Conservation (phyloP, 2,113 vertebrate genomes). For the Bubo scandiacus region DNA sequence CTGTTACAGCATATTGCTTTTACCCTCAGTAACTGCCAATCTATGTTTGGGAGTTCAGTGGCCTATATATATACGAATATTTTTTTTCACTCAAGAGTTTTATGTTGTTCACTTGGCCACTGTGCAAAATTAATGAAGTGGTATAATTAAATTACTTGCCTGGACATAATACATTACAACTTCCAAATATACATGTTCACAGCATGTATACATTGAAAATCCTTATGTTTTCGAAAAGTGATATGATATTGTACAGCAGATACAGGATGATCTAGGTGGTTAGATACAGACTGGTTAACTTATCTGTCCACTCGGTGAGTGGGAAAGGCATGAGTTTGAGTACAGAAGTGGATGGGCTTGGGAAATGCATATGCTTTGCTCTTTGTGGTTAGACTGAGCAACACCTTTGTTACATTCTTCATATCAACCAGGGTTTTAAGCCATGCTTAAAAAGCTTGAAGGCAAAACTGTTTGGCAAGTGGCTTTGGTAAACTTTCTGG, state of each 20-base stretch:
- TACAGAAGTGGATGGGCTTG: background rate
- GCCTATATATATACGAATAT: slow-evolving; percentile 40
- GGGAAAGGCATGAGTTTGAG: background rate
- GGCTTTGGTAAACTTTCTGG: slow-evolving; percentile 76
- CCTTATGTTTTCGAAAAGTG: slow-evolving; percentile 45
- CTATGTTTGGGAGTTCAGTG: slow-evolving; percentile 72
- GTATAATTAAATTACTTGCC: slow-evolving; percentile 72
- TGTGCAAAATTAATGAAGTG: slow-evolving; percentile 63
- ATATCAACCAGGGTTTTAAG: slow-evolving; percentile 35
- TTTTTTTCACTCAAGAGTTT: background rate
- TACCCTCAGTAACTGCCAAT: slow-evolving; percentile 75
- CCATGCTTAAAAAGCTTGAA: slow-evolving; percentile 51
- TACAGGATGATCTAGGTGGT: slow-evolving; percentile 33
- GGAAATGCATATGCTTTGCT: background rate
- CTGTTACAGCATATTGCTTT: slow-evolving; percentile 80
- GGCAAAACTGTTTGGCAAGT: slow-evolving; percentile 80
- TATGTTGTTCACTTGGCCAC: slow-evolving; percentile 61
- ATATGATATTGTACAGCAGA: slow-evolving; percentile 76
- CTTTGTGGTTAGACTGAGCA: slow-evolving; percentile 35
- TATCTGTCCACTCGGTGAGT: background rate
- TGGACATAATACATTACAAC: slow-evolving; percentile 73
- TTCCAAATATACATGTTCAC: slow-evolving; percentile 77
- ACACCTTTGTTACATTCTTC: slow-evolving; percentile 42
- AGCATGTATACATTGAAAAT: slow-evolving; percentile 75
- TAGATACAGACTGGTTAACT: background rate